Evolutionary conservation across 2,888 invertebrate genomes (phyloP), one percentile per base, ranked within the genome.

Genomic region (Macrophya annulata): DNA sequence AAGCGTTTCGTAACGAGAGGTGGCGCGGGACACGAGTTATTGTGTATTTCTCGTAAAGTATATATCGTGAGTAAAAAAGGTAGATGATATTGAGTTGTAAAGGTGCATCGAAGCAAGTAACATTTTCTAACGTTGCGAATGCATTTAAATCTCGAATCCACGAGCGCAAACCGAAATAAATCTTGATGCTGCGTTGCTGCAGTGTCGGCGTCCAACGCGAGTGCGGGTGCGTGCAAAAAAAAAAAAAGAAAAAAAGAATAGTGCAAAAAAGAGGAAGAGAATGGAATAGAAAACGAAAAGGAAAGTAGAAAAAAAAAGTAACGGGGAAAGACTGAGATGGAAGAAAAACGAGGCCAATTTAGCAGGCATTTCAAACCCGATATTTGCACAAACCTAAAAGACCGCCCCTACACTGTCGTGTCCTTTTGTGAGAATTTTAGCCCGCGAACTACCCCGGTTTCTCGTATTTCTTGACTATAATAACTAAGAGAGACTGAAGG

Each of bases 311-410:
- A 79, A 74, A 79, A 86, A 82, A 72, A 72, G 84, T 40, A 85
- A 84, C 40, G 71, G 84, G 82, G 86, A 48, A 87, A 71, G 84
- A 82, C 25, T 40, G 72, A 31, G 37, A 65, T 31, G 48, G 82
- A 31, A 87, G 89, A 89, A 89, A 91, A 90, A 91, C 89, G 90
- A 89, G 89, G 88, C 89, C 89, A 91, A 89, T 91, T 90, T 90
- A 37, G 77, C 43, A 59, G 59, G 81, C 40, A 84, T 86, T 86
- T 85, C 85, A 85, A 81, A 81, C 79, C 87, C 87, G 88, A 89
- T 88, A 90, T 89, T 90, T 86, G 90, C 89, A 89, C 86, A 87
- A 89, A 87, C 85, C 48, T 76, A 45, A 82, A 85, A 62, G 77
- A 37, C 71, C 68, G 72, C 51, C 45, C 84, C 31, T 82, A 79